These are phyloP conservation scores for Rhinichthys klamathensis DNA, from an alignment of 2,113 vertebrate species.

Conservation along the genomic window DNA sequence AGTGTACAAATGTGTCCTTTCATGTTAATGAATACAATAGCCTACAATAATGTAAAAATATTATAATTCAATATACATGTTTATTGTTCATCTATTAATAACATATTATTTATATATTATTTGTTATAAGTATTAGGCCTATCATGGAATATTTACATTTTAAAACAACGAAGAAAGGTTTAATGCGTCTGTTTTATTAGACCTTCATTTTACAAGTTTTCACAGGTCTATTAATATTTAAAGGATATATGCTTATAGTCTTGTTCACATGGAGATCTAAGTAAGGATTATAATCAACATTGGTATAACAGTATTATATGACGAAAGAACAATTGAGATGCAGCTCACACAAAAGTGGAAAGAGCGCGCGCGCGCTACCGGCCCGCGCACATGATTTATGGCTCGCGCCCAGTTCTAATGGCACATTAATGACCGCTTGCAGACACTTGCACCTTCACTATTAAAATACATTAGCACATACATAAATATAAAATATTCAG, in stretches of 20 bases:
- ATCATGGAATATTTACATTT: no score
- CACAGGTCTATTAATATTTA: background rate
- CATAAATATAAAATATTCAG: background rate
- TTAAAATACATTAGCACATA: background rate
- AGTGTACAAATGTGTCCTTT: background rate
- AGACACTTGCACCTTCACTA: constrained; percentile 4
- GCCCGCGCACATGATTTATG: background rate
- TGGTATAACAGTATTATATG: background rate
- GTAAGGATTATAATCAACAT: background rate
- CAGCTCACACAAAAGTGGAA: background rate
- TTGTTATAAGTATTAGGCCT: no score
- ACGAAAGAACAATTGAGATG: constrained; percentile 18
- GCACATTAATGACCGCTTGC: background rate
- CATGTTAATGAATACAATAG: background rate
- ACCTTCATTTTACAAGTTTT: background rate
- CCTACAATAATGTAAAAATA: background rate
- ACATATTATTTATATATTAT: no score
- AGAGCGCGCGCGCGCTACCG: background rate
- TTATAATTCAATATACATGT: background rate
- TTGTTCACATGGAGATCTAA: background rate
- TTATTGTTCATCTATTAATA: background rate
- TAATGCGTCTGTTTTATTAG: background rate
- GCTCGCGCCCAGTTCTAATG: background rate
- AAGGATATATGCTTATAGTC: background rate
- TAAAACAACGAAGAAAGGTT: background rate